phyloP scores from a whole-genome alignment of 2,797 vertebrate species.

The Carcharodon carcharias region DNA sequence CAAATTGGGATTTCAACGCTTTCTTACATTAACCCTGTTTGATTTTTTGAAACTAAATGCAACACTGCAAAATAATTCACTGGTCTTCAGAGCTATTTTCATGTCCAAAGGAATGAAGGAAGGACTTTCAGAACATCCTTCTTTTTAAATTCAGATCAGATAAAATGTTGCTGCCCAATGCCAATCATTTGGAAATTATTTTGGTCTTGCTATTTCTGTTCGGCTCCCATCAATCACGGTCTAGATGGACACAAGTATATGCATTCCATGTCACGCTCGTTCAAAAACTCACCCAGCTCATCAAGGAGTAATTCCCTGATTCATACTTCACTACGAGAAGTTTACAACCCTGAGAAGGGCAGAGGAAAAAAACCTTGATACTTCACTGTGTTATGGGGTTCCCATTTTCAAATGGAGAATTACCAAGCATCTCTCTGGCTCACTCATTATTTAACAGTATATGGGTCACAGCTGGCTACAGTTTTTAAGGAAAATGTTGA shows the following conservation, averaged over 20 bases:
- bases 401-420: neutral
- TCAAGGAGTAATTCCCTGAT: neutral
- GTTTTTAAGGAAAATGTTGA: neutral
- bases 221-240: neutral
- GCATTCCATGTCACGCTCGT: neutral
- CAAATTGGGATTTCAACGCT: neutral
- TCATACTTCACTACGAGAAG: neutral
- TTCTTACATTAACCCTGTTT: neutral
- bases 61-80: slow-evolving; percentile 13
- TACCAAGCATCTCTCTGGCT: neutral
- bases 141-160: neutral
- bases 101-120: neutral
- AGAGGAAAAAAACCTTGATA: neutral
- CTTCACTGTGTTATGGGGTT: neutral
- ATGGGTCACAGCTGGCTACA: neutral
- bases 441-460: neutral
- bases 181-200: neutral
- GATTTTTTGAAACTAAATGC: neutral
- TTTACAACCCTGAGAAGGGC: neutral
- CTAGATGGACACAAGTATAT: neutral
- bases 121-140: no score
- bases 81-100: neutral
- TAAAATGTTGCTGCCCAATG: neutral
- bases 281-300: neutral
- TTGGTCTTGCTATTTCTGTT: neutral